Evolutionary conservation across 2,797 vertebrate genomes (phyloP), one percentile per base, ranked within the genome.

Genomic region (Acropternis orthonyx): DNA sequence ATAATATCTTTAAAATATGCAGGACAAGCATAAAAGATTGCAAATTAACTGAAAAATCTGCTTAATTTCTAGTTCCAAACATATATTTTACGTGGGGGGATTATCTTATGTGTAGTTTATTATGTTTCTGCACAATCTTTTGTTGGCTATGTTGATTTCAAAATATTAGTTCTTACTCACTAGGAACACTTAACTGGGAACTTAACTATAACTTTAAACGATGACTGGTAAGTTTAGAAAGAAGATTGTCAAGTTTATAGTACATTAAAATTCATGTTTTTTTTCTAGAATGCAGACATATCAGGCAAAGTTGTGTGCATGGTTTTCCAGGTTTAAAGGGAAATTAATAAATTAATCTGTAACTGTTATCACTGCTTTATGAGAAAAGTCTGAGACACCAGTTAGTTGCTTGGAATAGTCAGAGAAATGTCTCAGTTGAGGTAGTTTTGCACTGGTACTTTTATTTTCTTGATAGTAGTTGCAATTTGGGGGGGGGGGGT

Each of bases 401-500:
- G 9, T 43, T 27, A 58, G 10, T 74, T 80, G 27, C 37, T 79
- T 39, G 15, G 7, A 75, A 20, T 16, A 36, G 54, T n/a, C 63
- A 58, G 30, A 22, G 39, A 43, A 82, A 23, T 11, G 14, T 43
- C 23, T 73, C 21, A 7, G 24, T 9, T 80, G 20, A 71, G 77
- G 15, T 69, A 67, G 12, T 39, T 92, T 54, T 69, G 71, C 22
- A 14, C 26, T 68, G 24, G 4, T 37, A 18, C 20, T 88, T 91
- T 8, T 39, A 27, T 78, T 92, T 92, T 69, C 39, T 28, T 71
- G 14, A 52, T 58, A 55, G 18, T 43, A 80, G 49, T 74, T 83
- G 18, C 7, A 27, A 0, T 72, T 56, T 7, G 3, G 5, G 11
- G 7, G 5, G 3, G 5, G 11, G 7, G 5, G 6, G 7, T 32